Base-by-base conservation (phyloP, 2,797 vertebrate genomes). In the Tragopan temminckii region DNA sequence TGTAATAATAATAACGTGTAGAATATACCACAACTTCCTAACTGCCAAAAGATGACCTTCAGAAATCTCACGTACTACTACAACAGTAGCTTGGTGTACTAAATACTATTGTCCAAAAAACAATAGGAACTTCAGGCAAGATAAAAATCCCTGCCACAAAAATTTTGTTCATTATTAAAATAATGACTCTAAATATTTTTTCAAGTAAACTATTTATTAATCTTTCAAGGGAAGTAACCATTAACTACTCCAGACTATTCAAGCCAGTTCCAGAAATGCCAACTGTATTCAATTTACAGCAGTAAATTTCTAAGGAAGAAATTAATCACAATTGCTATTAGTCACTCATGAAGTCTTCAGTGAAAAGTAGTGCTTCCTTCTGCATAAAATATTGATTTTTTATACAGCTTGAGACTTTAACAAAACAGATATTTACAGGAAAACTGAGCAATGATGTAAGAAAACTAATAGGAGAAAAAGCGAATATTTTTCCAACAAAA, bases 301-400 rank as follows among this genome's bases (percentile, higher is more conserved):
- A 95, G 43, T 43, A 63, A 81, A 63, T 79, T 81, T 86, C 33
- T 93, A 48, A 61, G 64, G 85, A 82, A 90, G 59, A 85, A 82
- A 88, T 57, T 82, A 76, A 96, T 94, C 70, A 50, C 55, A 74
- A 80, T 46, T 84, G 33, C 78, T 74, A 45, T 70, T 88, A 89
- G 61, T 76, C 61, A 91, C 58, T 77, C 0, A 0, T 36, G 38
- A n/a, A 91, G 57, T 31, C 7, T 89, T 89, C 61, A 91, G 70
- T 31, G 83, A 17, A 61, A 84, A 79, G 42, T 67, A 86, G 14
- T 40, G 9, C 11, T 63, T 94, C 78, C 61, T 95, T 42, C 27
- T 76, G 27, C 45, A 74, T 7, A 67, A 77, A 93, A 43, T 45
- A 79, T 5, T 77, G 79, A 55, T 6, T 75, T 74, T 81, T 90